Conservation (phyloP, 2,797 vertebrate species). For the Ctenopoma multispine region DNA sequence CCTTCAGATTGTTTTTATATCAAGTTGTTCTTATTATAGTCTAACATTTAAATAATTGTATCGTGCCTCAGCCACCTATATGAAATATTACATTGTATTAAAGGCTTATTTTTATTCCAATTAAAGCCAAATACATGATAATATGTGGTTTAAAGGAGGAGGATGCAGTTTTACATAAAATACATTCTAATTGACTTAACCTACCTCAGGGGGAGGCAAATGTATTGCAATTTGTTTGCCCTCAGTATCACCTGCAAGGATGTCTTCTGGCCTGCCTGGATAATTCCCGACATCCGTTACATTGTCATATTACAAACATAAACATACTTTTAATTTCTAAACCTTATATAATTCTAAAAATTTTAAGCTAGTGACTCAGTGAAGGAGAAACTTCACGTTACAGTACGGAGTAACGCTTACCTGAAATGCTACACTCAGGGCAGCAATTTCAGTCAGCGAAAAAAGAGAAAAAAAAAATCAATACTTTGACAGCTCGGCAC, state of each 20-base stretch:
- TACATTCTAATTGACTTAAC: not conserved
- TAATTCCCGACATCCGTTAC: no score
- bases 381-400: fast-evolving
- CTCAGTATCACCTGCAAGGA: not conserved
- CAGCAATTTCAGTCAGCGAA: fast-evolving
- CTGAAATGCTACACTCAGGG: slow-evolving; percentile 12
- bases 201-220: not conserved
- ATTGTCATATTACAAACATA: fast-evolving
- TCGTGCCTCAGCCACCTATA: not conserved
- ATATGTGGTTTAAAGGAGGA: no score
- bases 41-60: not conserved
- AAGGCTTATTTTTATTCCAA: no score
- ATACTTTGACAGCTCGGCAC: slow-evolving; percentile 64
- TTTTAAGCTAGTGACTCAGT: fast-evolving
- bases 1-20: no score
- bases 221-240: no score
- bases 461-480: not conserved
- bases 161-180: no score
- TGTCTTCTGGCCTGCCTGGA: fast-evolving
- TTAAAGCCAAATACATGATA: no score
- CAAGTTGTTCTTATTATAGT: no score
- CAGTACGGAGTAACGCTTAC: not conserved
- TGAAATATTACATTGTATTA: no score
- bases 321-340: fast-evolving
- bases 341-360: fast-evolving